phyloP scores from a whole-genome alignment of 2,113 vertebrate species.

The Toxotes jaculatrix region DNA sequence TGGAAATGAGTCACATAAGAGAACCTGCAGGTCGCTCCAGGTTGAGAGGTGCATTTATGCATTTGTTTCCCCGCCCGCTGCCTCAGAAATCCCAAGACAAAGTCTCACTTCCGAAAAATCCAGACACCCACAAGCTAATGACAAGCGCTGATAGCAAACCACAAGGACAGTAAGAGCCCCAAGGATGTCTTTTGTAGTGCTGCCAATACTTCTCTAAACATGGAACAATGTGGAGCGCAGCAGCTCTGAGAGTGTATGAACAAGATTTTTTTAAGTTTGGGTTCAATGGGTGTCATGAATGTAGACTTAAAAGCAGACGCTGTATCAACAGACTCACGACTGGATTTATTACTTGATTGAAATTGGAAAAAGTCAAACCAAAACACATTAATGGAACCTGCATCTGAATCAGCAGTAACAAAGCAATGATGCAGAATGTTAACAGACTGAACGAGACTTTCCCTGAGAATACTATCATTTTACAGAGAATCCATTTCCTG shows the following conservation, averaged over 20 bases:
- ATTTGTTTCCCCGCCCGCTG: background rate
- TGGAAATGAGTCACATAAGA: background rate
- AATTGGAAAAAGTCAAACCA: background rate
- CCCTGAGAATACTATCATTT: background rate
- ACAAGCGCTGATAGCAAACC: constrained; percentile 52
- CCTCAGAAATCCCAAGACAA: constrained; percentile 12
- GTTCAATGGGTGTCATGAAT: background rate
- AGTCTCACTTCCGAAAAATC: constrained; percentile 37
- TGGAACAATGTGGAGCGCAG: background rate
- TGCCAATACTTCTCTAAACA: constrained; percentile 13
- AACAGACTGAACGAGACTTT: background rate
- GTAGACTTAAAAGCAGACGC: background rate
- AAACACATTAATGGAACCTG: background rate
- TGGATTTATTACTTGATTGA: background rate
- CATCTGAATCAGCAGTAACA: background rate
- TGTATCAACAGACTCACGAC: background rate
- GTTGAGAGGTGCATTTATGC: no score
- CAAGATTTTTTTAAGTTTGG: background rate
- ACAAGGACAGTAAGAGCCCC: constrained; percentile 1
- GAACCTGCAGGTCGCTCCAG: background rate
- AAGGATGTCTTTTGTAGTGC: constrained; percentile 22
- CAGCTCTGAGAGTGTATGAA: background rate
- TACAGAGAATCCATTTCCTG: constrained; percentile 10
- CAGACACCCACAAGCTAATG: constrained; percentile 31
- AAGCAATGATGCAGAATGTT: background rate